Evolutionary conservation across 1,140 invertebrate genomes (phyloP).

Genomic region (Sarcophaga bullata): DNA sequence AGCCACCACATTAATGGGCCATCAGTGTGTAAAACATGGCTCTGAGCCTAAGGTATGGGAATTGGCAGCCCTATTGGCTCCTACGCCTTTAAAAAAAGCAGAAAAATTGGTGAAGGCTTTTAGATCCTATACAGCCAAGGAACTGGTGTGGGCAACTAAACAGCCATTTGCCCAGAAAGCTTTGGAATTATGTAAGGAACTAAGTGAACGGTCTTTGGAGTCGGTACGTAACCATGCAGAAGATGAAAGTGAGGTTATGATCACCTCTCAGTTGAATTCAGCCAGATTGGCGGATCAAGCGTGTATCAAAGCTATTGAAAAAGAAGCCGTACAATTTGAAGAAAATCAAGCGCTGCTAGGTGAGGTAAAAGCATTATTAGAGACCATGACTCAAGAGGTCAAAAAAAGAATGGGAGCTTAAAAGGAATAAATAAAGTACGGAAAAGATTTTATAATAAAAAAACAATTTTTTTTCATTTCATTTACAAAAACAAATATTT

Average conservation of each 20-base stretch:
- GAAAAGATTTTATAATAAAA: neutral
- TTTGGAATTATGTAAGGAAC: slow-evolving; percentile 66
- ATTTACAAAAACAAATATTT: neutral
- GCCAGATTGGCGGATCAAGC: slow-evolving; percentile 71
- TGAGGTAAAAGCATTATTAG: slow-evolving; percentile 13
- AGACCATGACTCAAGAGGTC: slow-evolving; percentile 28
- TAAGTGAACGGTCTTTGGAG: slow-evolving; percentile 64
- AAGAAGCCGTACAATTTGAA: slow-evolving; percentile 38
- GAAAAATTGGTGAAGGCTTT: slow-evolving; percentile 74
- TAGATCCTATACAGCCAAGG: slow-evolving; percentile 70
- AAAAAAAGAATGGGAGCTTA: slow-evolving; percentile 40
- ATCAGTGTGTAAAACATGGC: slow-evolving; percentile 76
- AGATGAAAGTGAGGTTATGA: slow-evolving; percentile 52
- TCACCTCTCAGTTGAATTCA: slow-evolving; percentile 70
- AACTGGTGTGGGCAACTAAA: slow-evolving; percentile 71
- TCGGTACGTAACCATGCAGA: slow-evolving; percentile 54
- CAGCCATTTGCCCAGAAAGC: slow-evolving; percentile 66
- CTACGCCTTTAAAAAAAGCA: slow-evolving; percentile 70
- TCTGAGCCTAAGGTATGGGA: slow-evolving; percentile 81
- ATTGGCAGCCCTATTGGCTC: slow-evolving; percentile 79
- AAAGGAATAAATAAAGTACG: slow-evolving; percentile 6
- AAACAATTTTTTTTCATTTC: slow-evolving; percentile 5
- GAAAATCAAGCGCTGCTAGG: slow-evolving; percentile 42
- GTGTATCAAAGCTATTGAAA: slow-evolving; percentile 47
- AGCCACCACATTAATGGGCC: slow-evolving; percentile 81